phyloP scores from a whole-genome alignment of 1,140 invertebrate genomes.

The Drosophila ironensis region DNA sequence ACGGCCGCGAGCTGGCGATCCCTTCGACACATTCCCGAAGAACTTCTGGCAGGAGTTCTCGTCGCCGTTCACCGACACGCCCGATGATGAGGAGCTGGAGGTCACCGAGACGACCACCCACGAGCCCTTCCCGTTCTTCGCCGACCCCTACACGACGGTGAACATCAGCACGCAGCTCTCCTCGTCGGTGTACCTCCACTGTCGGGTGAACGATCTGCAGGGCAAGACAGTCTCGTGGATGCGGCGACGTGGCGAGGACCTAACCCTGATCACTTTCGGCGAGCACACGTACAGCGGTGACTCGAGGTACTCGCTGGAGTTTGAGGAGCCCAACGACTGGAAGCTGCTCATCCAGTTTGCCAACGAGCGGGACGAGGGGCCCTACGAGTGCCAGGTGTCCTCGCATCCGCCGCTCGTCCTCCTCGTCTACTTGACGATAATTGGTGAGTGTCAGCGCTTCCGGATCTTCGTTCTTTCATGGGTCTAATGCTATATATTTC shows the following conservation, averaged over 20 bases:
- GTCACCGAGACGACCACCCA: constrained; percentile 83
- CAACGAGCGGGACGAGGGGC: constrained; percentile 88
- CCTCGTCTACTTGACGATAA: constrained; percentile 88
- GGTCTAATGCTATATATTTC: no score
- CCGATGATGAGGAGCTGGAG: constrained; percentile 78
- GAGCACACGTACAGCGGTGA: constrained; percentile 91
- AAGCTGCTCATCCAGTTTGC: constrained; percentile 88
- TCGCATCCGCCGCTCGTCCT: constrained; percentile 89
- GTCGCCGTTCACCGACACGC: constrained; percentile 84
- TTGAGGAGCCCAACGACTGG: constrained; percentile 91
- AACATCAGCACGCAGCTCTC: constrained; percentile 88
- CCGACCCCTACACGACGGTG: constrained; percentile 84
- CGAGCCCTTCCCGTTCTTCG: constrained; percentile 86
- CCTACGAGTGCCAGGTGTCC: constrained; percentile 91
- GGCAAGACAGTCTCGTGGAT: constrained; percentile 92
- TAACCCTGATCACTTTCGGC: constrained; percentile 89
- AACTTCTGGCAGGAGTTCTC: constrained; percentile 85
- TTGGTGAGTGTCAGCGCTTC: no score
- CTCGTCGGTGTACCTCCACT: constrained; percentile 86
- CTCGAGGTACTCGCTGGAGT: constrained; percentile 88
- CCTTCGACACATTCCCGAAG: constrained; percentile 82
- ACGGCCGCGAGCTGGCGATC: constrained; percentile 79
- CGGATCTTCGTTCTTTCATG: no score
- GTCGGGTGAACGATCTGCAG: constrained; percentile 87
- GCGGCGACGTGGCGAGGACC: constrained; percentile 87